phyloP scores from a whole-genome alignment of 2,797 vertebrate genomes.

The Morus bassanus region DNA sequence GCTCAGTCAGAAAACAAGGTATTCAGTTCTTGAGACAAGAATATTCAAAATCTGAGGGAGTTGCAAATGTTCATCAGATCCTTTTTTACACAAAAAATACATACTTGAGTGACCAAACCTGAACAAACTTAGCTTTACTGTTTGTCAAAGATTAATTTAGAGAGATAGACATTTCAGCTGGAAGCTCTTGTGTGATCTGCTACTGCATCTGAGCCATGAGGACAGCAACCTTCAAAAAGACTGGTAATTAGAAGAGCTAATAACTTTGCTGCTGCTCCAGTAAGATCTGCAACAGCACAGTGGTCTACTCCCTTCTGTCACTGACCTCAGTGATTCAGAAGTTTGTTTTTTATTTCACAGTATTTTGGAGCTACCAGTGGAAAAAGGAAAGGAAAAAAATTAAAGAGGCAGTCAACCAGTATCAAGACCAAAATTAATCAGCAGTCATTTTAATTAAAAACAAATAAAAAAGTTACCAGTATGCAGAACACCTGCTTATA shows the following conservation, averaged over 20 bases:
- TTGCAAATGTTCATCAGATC: not conserved
- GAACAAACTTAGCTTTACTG: not conserved
- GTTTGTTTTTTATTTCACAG: not conserved
- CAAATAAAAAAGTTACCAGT: too few species aligned
- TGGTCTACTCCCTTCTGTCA: not conserved
- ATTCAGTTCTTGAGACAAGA: not conserved
- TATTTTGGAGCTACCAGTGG: not conserved
- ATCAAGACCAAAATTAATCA: not conserved
- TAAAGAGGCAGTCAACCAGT: not conserved
- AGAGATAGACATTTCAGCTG: not conserved
- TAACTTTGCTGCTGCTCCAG: not conserved
- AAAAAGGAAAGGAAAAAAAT: not conserved
- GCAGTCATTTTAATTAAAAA: not conserved
- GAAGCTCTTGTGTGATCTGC: not conserved
- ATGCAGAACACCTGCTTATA: not conserved
- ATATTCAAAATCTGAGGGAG: not conserved
- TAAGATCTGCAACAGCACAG: not conserved
- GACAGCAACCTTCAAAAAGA: not conserved
- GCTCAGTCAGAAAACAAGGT: not conserved
- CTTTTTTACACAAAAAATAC: not conserved
- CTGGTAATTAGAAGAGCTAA: not conserved
- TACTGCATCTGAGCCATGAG: not conserved
- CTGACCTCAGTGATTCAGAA: not conserved
- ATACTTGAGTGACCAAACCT: not conserved
- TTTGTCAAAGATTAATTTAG: not conserved